A percentile compares a stretch with the other conserved stretches of the same genome.
Conservation (phyloP, 2,797 vertebrate species). For the Nannoperca australis region DNA sequence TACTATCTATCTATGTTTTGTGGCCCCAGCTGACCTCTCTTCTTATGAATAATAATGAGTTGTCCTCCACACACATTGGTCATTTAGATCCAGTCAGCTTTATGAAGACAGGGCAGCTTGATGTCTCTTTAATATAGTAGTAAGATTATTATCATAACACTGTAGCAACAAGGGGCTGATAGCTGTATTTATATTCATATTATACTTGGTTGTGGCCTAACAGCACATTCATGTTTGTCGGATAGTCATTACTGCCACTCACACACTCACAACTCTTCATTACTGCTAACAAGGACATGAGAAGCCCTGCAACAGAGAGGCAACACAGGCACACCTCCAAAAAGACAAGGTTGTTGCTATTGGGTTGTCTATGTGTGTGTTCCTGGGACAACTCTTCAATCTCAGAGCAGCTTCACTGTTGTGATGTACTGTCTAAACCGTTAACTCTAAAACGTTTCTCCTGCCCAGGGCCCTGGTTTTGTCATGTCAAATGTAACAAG, state of each 20-base stretch:
- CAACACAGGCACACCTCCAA: constrained; percentile 38
- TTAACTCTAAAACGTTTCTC: constrained; percentile 30
- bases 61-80: constrained; percentile 40
- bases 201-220: constrained; percentile 56
- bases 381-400: constrained; percentile 19
- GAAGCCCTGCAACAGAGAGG: constrained; percentile 40
- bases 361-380: constrained; percentile 17
- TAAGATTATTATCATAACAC: constrained; percentile 59
- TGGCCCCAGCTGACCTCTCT: constrained; percentile 54
- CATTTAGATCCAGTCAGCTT: constrained; percentile 43
- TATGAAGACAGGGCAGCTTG: constrained; percentile 40
- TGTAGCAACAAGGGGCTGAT: constrained; percentile 46
- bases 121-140: constrained; percentile 45
- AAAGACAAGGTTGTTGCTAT: constrained; percentile 25
- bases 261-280: constrained; percentile 67
- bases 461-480: constrained; percentile 30
- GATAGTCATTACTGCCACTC: constrained; percentile 66
- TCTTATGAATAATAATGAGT: constrained; percentile 55
- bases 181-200: constrained; percentile 61
- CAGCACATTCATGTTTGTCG: constrained; percentile 66
- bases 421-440: constrained; percentile 42
- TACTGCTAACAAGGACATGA: constrained; percentile 65
- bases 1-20: constrained; percentile 25
- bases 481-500: constrained; percentile 57
- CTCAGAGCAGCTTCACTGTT: constrained; percentile 37